Percentiles rank a stretch among this genome's conserved stretches.
phyloP scores from a whole-genome alignment of 1,140 invertebrate genomes.

The Caenorhabditis inopinata region DNA sequence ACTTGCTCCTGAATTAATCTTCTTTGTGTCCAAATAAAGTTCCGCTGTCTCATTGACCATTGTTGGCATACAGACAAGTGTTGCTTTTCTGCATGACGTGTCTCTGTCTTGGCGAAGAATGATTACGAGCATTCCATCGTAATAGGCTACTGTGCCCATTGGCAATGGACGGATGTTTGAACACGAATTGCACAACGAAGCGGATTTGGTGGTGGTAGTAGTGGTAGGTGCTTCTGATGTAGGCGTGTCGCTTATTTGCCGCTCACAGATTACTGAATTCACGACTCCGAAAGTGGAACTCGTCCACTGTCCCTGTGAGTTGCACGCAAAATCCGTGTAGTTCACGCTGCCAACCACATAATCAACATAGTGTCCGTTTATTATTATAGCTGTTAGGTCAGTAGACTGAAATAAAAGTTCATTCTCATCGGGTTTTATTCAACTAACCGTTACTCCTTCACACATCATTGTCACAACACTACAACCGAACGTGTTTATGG shows the following conservation, averaged over 20 bases:
- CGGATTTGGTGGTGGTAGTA: background rate
- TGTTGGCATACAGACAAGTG: background rate
- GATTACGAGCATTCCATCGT: slow-evolving; percentile 5
- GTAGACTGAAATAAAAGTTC: background rate
- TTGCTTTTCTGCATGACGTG: background rate
- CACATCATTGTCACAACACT: background rate
- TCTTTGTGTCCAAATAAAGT: background rate
- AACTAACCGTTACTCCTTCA: background rate
- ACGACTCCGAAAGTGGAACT: background rate
- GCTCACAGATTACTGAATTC: background rate
- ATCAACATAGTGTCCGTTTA: background rate
- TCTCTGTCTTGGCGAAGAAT: background rate
- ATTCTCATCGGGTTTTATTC: too few relatives aligned
- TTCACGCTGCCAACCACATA: background rate
- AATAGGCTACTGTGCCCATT: background rate
- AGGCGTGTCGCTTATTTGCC: background rate
- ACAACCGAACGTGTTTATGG: background rate
- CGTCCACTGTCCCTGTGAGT: slow-evolving; percentile 9
- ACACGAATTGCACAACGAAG: background rate
- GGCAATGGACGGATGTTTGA: background rate
- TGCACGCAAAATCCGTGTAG: background rate
- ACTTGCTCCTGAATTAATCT: background rate
- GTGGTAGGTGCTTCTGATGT: background rate
- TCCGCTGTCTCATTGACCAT: background rate
- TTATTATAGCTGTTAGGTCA: background rate